phyloP scores from a whole-genome alignment of 2,797 vertebrate species.

The Anguilla obscura region DNA sequence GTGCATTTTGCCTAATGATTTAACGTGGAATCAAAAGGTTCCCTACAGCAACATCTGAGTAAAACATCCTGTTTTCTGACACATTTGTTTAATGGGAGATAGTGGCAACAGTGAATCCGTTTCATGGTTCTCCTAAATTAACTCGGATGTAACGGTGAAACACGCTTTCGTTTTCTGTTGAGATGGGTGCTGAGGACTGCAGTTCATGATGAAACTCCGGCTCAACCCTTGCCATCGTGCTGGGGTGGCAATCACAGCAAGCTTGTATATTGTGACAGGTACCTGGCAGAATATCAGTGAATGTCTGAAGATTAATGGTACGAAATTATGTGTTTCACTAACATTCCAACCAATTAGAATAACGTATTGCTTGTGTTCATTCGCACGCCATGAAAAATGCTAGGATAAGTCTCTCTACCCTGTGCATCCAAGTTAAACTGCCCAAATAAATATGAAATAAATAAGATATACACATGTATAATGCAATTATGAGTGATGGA shows the following conservation, averaged over 20 bases:
- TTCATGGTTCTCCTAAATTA: background rate
- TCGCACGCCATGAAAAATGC: background rate
- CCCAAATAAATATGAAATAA: no score
- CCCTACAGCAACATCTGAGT: conserved; percentile 20
- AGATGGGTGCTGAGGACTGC: background rate
- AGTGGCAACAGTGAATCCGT: background rate
- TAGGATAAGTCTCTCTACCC: background rate
- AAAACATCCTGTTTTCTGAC: background rate
- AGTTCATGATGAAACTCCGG: conserved; percentile 12
- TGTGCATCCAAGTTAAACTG: background rate
- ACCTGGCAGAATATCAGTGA: conserved; percentile 7
- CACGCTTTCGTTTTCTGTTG: background rate
- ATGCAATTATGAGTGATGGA: background rate
- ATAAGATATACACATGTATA: background rate
- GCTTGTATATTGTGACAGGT: background rate
- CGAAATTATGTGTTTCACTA: background rate
- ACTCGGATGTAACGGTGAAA: background rate
- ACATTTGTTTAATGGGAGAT: background rate
- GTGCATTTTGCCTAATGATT: conserved; percentile 24
- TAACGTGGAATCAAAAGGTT: conserved; percentile 20
- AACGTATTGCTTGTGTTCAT: background rate
- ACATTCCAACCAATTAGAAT: background rate
- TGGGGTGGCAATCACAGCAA: background rate
- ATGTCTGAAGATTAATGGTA: background rate
- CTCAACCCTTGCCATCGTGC: background rate